These are phyloP conservation scores for Thecophora atra DNA, from an alignment of 2,888 invertebrate genomes.

Conservation along the genomic window DNA sequence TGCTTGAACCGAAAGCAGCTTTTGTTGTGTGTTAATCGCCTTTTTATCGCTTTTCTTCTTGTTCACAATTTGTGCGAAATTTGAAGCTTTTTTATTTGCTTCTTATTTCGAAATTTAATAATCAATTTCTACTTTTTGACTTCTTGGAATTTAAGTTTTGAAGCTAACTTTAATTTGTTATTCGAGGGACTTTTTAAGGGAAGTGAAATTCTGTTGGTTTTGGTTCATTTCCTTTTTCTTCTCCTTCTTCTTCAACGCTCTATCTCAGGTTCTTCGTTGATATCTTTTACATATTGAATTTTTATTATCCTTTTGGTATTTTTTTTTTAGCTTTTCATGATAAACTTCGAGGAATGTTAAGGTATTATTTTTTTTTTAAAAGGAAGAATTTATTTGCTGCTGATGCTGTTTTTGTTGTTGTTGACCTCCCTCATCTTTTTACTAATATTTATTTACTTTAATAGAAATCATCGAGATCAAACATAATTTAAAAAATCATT, in stretches of 20 bases:
- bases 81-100: neutral
- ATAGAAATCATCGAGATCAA: slow-evolving; percentile 23
- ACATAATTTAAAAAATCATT: neutral
- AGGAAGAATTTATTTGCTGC: slow-evolving; percentile 14
- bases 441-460: slow-evolving; percentile 11
- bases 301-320: too few relatives aligned
- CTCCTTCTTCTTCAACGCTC: neutral
- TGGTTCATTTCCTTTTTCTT: neutral
- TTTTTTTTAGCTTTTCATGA: too few relatives aligned
- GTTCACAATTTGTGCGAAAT: too few relatives aligned
- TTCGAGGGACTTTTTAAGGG: too few relatives aligned
- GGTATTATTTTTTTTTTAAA: too few relatives aligned
- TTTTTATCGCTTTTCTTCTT: neutral
- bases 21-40: neutral
- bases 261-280: neutral
- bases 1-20: neutral
- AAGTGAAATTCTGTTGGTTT: neutral
- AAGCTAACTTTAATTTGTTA: too few relatives aligned
- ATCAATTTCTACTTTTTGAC: too few relatives aligned
- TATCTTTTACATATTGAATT: too few relatives aligned
- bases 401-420: slow-evolving; percentile 3
- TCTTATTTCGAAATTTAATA: neutral
- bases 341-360: too few relatives aligned
- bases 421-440: neutral
- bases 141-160: too few relatives aligned